Evolutionary conservation across 2,113 vertebrate species (phyloP).

Genomic region (Crotophaga sulcirostris): DNA sequence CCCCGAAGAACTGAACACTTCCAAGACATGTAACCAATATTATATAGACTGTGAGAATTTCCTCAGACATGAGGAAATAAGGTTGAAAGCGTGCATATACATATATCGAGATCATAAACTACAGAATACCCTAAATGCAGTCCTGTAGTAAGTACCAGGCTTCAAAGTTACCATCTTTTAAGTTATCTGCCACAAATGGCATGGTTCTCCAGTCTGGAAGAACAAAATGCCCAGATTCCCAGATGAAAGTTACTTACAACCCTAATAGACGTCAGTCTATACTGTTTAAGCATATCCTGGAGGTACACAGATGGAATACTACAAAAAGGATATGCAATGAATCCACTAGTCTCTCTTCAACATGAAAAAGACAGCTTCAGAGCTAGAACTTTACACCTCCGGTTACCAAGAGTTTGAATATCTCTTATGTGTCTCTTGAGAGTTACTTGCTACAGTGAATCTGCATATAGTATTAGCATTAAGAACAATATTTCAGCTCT

Average conservation of each 20-base stretch:
- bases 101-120: not conserved
- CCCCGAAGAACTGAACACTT: not conserved
- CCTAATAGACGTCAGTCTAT: not conserved
- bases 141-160: not conserved
- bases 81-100: not conserved
- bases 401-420: not conserved
- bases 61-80: not conserved
- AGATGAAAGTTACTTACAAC: not conserved
- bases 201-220: not conserved
- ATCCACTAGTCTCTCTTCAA: not conserved
- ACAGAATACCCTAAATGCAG: not conserved
- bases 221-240: not conserved
- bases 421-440: not conserved
- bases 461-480: not conserved
- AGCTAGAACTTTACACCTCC: not conserved
- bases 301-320: not conserved
- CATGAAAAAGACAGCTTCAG: not conserved
- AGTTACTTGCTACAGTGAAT: not conserved
- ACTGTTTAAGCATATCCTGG: not conserved
- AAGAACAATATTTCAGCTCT: not conserved
- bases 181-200: not conserved
- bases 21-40: not conserved
- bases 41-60: not conserved
- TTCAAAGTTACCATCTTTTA: not conserved
- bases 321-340: not conserved